Conservation (phyloP, 2,113 vertebrate genomes). For the Myiopsitta monachus region DNA sequence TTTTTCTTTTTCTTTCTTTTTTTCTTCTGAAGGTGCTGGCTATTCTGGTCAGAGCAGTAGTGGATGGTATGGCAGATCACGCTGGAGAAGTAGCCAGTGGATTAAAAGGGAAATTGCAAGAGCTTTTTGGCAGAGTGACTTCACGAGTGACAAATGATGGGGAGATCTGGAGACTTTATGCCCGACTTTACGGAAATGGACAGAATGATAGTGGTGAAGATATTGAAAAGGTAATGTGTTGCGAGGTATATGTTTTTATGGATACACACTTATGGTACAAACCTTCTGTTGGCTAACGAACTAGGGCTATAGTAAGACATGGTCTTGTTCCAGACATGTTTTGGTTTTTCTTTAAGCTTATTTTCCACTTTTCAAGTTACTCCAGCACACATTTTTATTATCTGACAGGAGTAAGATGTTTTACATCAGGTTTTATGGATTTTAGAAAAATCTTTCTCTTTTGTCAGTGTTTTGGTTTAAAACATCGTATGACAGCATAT, state of each 20-base stretch:
- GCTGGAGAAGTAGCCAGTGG: conserved; percentile 71
- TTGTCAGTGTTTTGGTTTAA: neutral
- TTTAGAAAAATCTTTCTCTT: neutral
- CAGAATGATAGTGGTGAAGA: conserved; percentile 78
- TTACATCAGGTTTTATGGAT: neutral
- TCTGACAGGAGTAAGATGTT: neutral
- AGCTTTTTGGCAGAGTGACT: conserved; percentile 89
- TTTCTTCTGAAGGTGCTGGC: conserved; percentile 81
- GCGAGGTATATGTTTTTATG: neutral
- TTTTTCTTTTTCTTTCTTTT: neutral
- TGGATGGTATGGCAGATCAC: conserved; percentile 77
- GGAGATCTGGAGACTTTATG: conserved; percentile 89
- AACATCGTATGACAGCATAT: neutral
- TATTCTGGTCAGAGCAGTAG: conserved; percentile 84
- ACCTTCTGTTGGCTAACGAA: neutral
- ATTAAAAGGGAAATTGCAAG: conserved; percentile 80
- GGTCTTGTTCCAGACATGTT: neutral
- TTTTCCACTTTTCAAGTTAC: neutral
- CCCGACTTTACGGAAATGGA: conserved; percentile 83
- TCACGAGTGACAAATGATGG: conserved; percentile 84
- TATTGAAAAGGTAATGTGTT: conserved; percentile 82
- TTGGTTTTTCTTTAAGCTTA: neutral
- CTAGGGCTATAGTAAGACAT: neutral
- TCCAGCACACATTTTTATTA: neutral
- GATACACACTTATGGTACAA: neutral